A percentile compares a stretch with the other conserved stretches of the same genome.
These are phyloP conservation scores for Poecilia wingei DNA, from an alignment of 2,797 vertebrate species.

Conservation along the genomic window DNA sequence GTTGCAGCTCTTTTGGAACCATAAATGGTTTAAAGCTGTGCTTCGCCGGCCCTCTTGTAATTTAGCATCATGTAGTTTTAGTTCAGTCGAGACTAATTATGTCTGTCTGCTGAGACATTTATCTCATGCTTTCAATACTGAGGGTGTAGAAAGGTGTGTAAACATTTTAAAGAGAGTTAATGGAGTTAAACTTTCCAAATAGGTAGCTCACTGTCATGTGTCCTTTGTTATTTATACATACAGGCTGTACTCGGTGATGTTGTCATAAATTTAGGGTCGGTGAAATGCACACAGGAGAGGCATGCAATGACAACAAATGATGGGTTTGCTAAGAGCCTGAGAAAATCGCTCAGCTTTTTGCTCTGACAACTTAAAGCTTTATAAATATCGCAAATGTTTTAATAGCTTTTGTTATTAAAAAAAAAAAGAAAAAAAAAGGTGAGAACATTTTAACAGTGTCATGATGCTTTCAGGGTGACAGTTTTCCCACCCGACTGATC, in stretches of 20 bases:
- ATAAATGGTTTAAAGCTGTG: not conserved
- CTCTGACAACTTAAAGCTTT: not conserved
- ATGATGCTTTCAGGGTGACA: not conserved
- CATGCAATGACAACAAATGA: not conserved
- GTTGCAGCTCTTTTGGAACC: not conserved
- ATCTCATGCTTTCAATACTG: not conserved
- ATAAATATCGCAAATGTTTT: not conserved
- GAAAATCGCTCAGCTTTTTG: not conserved
- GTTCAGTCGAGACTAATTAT: not conserved
- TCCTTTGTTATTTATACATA: slow-evolving; percentile 9
- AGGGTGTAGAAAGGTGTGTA: not conserved
- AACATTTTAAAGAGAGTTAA: slow-evolving; percentile 2
- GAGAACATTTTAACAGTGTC: not conserved
- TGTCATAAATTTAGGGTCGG: slow-evolving; percentile 25
- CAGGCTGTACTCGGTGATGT: slow-evolving; percentile 9
- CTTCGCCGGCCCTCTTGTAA: not conserved
- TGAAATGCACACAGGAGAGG: slow-evolving; percentile 4
- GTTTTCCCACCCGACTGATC: slow-evolving; percentile 25
- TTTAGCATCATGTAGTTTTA: not conserved
- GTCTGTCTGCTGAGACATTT: not conserved
- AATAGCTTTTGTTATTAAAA: not conserved
- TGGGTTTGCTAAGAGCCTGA: not conserved
- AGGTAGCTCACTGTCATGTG: not conserved
- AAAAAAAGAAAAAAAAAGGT: not conserved
- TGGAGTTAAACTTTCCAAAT: not conserved